Percentiles rank a stretch among this genome's conserved stretches.
Evolutionary conservation across 1,140 invertebrate genomes (phyloP).

Genomic region (Schlechtendalia chinensis): DNA sequence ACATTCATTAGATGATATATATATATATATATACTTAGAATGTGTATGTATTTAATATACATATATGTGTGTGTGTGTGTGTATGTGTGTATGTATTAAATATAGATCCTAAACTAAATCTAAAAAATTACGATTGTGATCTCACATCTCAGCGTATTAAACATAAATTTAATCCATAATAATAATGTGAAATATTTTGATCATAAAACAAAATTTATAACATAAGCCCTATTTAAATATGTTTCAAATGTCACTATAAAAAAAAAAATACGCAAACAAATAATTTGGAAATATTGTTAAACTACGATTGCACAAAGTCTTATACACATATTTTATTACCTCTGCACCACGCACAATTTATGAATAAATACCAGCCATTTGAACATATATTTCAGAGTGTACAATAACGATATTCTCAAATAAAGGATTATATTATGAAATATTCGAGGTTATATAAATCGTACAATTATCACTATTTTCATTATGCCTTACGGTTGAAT

Average conservation of each 20-base stretch:
- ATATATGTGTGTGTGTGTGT: no score
- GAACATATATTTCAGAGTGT: not conserved
- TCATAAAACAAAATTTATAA: not conserved
- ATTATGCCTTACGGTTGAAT: no score
- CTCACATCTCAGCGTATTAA: no score
- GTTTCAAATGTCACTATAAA: not conserved
- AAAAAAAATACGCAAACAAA: not conserved
- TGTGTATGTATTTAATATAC: no score
- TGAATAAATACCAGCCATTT: constrained; percentile 8
- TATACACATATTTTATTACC: constrained; percentile 4
- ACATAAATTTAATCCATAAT: not conserved
- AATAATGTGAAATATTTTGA: not conserved
- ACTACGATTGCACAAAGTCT: not conserved
- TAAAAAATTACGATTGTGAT: not conserved
- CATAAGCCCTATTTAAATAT: no score
- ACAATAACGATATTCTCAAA: not conserved
- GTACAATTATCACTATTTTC: not conserved
- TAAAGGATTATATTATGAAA: not conserved
- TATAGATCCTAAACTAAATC: not conserved
- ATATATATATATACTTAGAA: not conserved
- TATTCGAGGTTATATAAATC: not conserved
- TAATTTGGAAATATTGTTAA: constrained; percentile 1
- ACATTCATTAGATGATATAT: not conserved
- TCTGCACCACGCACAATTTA: not conserved
- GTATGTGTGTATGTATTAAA: not conserved